phyloP scores from a whole-genome alignment of 2,888 invertebrate species.

The Xestia ashworthii region DNA sequence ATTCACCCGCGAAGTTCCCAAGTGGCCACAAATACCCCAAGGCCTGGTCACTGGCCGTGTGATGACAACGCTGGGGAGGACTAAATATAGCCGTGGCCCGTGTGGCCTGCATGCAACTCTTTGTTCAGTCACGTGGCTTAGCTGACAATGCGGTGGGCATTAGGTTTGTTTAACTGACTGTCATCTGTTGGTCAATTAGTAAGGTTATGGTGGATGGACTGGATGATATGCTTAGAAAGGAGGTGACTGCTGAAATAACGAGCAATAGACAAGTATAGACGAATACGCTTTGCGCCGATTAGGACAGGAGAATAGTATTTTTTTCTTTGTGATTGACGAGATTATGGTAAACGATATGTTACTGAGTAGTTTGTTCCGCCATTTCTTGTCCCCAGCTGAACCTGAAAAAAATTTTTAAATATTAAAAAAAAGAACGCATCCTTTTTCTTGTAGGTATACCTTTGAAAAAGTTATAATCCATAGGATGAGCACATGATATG shows the following conservation, averaged over 20 bases:
- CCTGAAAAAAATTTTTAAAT: neutral
- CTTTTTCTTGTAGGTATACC: too few species aligned
- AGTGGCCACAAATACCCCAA: conserved; percentile 63
- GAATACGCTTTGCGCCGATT: neutral
- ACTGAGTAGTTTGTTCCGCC: neutral
- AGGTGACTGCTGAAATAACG: neutral
- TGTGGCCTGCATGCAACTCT: conserved; percentile 47
- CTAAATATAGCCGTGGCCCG: conserved; percentile 58
- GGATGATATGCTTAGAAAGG: neutral
- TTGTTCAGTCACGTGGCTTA: conserved; percentile 43
- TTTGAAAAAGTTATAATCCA: too few species aligned
- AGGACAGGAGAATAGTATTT: neutral
- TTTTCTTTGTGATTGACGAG: neutral
- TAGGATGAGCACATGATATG: too few species aligned
- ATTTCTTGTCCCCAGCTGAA: neutral
- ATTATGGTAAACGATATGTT: neutral
- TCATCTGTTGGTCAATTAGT: neutral
- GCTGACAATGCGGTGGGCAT: conserved; percentile 28
- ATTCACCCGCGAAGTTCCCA: conserved; percentile 31
- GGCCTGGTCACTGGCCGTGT: conserved; percentile 65
- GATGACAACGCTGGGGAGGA: conserved; percentile 50
- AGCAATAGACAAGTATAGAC: neutral
- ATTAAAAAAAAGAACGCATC: neutral
- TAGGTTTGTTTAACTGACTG: conserved; percentile 12
- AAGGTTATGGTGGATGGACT: neutral